phyloP scores from a whole-genome alignment of 2,113 vertebrate species.

The Oenanthe oenanthe region DNA sequence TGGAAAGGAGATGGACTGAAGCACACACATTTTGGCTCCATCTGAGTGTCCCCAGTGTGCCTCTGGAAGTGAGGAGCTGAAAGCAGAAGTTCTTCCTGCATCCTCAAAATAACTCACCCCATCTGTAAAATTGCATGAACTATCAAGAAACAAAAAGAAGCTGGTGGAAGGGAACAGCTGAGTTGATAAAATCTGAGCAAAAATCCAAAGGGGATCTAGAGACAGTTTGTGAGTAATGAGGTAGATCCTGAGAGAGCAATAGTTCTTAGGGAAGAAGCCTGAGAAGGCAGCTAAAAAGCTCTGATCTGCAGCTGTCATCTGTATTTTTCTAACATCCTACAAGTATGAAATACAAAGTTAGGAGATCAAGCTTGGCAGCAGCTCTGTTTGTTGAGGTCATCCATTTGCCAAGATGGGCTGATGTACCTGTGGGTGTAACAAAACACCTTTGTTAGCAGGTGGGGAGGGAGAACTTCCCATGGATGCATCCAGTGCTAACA shows the following conservation, averaged over 20 bases:
- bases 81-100: background rate
- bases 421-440: background rate
- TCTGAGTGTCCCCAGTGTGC: background rate
- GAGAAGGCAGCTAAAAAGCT: background rate
- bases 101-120: background rate
- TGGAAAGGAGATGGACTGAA: background rate
- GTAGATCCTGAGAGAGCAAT: background rate
- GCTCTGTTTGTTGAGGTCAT: background rate
- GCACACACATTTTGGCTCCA: background rate
- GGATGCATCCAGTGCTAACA: background rate
- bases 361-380: background rate
- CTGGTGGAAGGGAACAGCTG: background rate
- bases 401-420: background rate
- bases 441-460: background rate
- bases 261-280: background rate
- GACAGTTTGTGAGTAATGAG: background rate
- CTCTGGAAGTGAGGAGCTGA: background rate
- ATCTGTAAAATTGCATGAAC: background rate
- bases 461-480: background rate
- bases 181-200: background rate
- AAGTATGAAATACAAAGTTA: background rate
- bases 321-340: background rate
- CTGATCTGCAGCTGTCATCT: background rate
- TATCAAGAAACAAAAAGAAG: background rate
- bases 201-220: background rate